Base-by-base conservation (phyloP, 2,888 invertebrate species). In the Eulithis testata region DNA sequence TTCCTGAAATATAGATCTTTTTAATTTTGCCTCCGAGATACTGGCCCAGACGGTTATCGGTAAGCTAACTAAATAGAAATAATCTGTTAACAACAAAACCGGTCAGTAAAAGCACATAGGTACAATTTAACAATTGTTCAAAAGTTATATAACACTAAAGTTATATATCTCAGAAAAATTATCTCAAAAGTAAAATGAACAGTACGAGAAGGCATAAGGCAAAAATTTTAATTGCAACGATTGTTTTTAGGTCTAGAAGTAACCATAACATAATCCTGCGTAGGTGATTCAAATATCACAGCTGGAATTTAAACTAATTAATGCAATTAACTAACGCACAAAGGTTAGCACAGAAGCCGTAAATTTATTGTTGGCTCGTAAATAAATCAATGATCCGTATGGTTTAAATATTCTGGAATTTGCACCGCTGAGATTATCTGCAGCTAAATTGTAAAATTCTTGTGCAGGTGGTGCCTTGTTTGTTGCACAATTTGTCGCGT, bases 301-400 rank as follows among this genome's bases (percentile, higher is more conserved):
- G 37, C 31, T 61, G 69, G 73, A 72, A 77, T 76, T 72, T 53
- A 66, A 68, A 66, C 63, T 71, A 73, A 75, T 73, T 73, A 76
- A 70, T 73, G 65, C 71, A 70, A 70, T 69, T 60, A 63, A 66
- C 68, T 65, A 65, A 63, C 68, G 68, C 66, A 68, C 55, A 67
- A 71, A 71, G 72, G 72, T 74, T 71, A 73, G 65, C 65, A 65
- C 66, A 70, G 72, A 66, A 69, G 72, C 69, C 63, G 70, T 72
- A 60, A 72, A 73, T 73, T 71, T 73, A 72, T 65, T 69, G 69
- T 70, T 60, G 52, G 37, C 44, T 74, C 74, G 66, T 75, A 75
- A 75, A 73, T 74, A 72, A 68, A 67, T 69, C 65, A 67, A 44
- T 55, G 66, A 68, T 65, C 56, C 59, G 60, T 68, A 72, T 71